Base-by-base conservation (phyloP, 2,113 vertebrate species). In the Sinocyclocheilus anophthalmus region DNA sequence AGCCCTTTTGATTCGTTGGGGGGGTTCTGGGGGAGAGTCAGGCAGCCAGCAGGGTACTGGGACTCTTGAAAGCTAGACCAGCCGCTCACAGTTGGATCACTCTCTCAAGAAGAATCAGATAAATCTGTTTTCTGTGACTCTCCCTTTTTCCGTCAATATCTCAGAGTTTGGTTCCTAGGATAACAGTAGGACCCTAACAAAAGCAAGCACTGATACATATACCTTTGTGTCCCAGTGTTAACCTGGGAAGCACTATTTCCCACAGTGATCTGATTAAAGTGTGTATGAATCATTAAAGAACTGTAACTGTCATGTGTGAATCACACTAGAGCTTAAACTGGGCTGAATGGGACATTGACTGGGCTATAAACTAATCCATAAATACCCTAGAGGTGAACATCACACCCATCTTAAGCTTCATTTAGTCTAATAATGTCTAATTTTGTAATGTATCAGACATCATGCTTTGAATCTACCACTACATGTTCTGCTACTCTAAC, bases 81-180 rank as follows among this genome's bases (percentile, higher is more conserved):
- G 42, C 45, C 9, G 45, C 22, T 85, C 76, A 79, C 61, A 78
- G 61, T 79, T n/a, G 37, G 76, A 53, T n/a, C 30, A 55, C 48
- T 53, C 63, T 79, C 22, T 67, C 26, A 85, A 67, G 45, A 55
- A 77, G 70, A 53, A 59, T 63, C 37, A 26, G 70, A 84, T 59
- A 20, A 77, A 78, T 69, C 26, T 79, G 61, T 85, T 85, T 85
- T 69, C 75, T 50, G 33, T 42, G 84, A 70, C 30, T 73, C 70
- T 76, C 70, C 72, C 39, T 48, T 73, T 20, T 55, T 84, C 16
- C 14, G 9, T 84, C 22, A 70, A 65, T 13, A 73, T 24, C 14
- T 61, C 20, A 42, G n/a, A 73, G 61, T 85, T 65, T 65, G 13
- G 5, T 69, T 85, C 45, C 76, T 57, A 79, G 50, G 13, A 79